Conservation (phyloP, 2,113 vertebrate species). For the Tragelaphus buxtoni region DNA sequence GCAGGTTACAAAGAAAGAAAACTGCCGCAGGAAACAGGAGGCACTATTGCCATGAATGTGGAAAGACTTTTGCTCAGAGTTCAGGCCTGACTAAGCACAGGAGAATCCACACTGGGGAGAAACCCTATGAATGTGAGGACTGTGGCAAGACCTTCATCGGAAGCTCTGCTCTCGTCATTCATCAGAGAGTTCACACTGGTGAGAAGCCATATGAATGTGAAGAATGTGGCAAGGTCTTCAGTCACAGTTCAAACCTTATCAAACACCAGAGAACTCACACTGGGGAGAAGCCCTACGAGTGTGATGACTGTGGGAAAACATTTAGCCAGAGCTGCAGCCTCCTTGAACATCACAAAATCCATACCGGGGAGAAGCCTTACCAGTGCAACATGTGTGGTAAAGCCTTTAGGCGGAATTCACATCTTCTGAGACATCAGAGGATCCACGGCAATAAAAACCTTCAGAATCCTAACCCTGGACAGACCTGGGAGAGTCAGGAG, state of each 20-base stretch:
- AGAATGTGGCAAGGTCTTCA: constrained; percentile 60
- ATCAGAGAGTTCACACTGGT: constrained; percentile 62
- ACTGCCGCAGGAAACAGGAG: background rate
- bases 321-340: constrained; percentile 65
- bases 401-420: constrained; percentile 54
- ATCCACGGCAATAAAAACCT: background rate
- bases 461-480: background rate
- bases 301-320: constrained; percentile 55
- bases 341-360: constrained; percentile 60
- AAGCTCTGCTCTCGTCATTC: constrained; percentile 53
- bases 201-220: constrained; percentile 68
- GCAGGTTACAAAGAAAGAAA: constrained; percentile 6
- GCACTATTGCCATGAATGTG: constrained; percentile 39
- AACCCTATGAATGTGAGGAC: constrained; percentile 59
- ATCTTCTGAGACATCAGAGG: constrained; percentile 61
- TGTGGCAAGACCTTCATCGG: constrained; percentile 60
- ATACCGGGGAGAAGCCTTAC: constrained; percentile 57
- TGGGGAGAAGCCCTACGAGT: constrained; percentile 62
- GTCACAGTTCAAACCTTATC: constrained; percentile 63
- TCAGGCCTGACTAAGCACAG: constrained; percentile 54
- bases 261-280: constrained; percentile 67
- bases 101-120: constrained; percentile 57
- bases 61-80: constrained; percentile 63
- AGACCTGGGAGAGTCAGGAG: background rate
- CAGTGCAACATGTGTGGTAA: constrained; percentile 32